These are phyloP conservation scores for Chroicocephalus ridibundus DNA, from an alignment of 2,113 vertebrate species.

Conservation along the genomic window DNA sequence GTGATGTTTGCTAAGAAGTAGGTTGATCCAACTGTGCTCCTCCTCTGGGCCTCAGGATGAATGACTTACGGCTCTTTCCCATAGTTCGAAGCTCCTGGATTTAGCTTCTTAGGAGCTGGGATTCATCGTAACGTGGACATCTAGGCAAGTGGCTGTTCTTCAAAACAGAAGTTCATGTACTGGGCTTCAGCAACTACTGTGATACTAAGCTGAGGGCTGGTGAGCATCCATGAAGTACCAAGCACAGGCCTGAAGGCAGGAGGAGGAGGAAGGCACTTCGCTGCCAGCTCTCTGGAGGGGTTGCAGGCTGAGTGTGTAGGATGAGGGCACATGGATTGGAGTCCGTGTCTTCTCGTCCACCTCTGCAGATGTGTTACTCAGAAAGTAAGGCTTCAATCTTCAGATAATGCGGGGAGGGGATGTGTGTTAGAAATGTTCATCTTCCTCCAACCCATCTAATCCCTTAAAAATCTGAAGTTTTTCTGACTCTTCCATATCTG, in stretches of 20 bases:
- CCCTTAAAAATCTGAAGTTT: neutral
- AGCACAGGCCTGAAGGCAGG: conserved; percentile 28
- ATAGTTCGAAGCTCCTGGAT: neutral
- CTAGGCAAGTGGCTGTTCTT: neutral
- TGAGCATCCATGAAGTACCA: neutral
- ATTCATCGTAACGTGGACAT: neutral
- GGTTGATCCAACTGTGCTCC: neutral
- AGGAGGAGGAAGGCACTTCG: neutral
- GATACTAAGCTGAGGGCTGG: neutral
- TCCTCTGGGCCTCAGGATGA: neutral
- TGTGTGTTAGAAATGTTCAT: neutral
- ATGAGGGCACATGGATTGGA: neutral
- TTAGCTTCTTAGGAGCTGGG: neutral
- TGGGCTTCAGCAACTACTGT: neutral
- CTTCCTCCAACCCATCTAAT: neutral
- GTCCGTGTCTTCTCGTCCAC: neutral
- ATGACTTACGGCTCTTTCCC: neutral
- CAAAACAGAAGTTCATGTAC: neutral
- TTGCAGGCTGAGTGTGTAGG: neutral
- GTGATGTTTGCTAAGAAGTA: conserved; percentile 12
- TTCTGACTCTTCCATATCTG: neutral
- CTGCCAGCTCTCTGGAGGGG: neutral
- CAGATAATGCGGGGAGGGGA: neutral
- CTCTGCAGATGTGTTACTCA: neutral
- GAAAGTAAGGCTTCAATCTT: neutral